These are phyloP conservation scores for Copsychus sechellarum DNA, from an alignment of 2,113 vertebrate species.

Conservation along the genomic window DNA sequence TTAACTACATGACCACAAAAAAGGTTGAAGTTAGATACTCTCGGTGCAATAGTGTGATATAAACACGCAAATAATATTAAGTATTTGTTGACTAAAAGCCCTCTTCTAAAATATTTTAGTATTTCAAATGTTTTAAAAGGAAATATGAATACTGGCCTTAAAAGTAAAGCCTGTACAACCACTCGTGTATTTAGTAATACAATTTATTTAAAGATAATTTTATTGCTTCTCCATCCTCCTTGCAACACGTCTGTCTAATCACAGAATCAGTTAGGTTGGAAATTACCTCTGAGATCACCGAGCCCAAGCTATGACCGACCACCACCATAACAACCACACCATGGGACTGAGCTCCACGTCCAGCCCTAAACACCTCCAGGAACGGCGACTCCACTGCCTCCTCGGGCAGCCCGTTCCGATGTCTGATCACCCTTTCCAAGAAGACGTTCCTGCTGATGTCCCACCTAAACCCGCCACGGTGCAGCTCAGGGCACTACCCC, in stretches of 20 bases:
- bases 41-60: background rate
- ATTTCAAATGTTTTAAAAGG: background rate
- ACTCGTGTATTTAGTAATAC: accelerated
- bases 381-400: background rate
- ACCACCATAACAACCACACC: no score
- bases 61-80: background rate
- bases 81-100: background rate
- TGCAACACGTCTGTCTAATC: background rate
- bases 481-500: background rate
- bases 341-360: accelerated
- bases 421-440: background rate
- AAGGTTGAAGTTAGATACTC: background rate
- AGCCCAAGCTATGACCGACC: background rate
- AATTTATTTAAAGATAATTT: accelerated
- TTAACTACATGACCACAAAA: accelerated
- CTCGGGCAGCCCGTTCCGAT: background rate
- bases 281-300: background rate
- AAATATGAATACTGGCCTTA: accelerated
- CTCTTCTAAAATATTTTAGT: accelerated
- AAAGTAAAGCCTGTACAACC: background rate
- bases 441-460: no score
- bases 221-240: background rate
- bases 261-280: accelerated
- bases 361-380: background rate
- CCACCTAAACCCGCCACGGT: accelerated